Conservation (phyloP, 2,797 vertebrate genomes). For the Lerista edwardsae region DNA sequence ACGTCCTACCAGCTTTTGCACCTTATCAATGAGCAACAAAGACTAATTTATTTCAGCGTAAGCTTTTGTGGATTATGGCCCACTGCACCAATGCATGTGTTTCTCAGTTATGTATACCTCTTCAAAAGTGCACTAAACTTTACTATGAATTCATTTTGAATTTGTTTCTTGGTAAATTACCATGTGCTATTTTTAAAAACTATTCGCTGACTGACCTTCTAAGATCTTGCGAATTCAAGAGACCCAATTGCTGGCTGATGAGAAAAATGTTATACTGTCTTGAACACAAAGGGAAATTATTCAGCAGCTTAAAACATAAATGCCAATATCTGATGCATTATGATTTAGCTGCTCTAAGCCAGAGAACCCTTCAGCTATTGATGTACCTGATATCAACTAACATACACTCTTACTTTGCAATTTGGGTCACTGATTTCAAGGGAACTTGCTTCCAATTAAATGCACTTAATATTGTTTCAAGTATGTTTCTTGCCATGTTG, state of each 20-base stretch:
- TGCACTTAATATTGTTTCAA: background rate
- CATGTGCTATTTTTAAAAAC: background rate
- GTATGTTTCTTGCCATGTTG: background rate
- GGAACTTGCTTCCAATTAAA: conserved; percentile 7
- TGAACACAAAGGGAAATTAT: background rate
- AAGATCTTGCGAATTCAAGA: background rate
- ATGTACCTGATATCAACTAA: background rate
- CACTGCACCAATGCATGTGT: background rate
- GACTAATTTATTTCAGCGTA: no score
- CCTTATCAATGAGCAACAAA: no score
- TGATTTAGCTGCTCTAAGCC: background rate
- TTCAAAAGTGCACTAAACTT: background rate
- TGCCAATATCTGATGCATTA: background rate
- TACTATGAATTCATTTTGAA: background rate
- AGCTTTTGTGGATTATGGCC: no score
- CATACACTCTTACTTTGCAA: background rate
- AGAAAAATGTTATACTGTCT: background rate
- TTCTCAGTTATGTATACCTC: background rate
- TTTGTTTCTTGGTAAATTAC: background rate
- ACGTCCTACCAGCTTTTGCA: background rate
- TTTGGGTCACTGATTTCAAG: conserved; percentile 15
- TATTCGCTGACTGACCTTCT: background rate
- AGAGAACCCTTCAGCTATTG: background rate
- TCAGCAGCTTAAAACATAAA: background rate
- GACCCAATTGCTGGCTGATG: background rate